A percentile compares a stretch with the other conserved stretches of the same genome.
Evolutionary conservation across 1,140 invertebrate species (phyloP).

Genomic region (Lutraria rhynchaena): DNA sequence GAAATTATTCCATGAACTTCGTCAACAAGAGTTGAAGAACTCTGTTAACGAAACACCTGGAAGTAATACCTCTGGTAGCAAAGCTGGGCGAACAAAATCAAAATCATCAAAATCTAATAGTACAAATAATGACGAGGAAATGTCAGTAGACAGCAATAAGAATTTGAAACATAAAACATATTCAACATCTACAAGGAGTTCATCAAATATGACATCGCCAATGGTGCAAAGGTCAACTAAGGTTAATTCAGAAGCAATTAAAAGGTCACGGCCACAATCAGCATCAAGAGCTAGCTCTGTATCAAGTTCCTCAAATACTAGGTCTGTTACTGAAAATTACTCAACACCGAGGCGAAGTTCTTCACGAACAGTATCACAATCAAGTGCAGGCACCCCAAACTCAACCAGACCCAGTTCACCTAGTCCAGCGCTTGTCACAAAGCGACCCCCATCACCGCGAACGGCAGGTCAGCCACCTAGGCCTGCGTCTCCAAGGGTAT

Average conservation of each 20-base stretch:
- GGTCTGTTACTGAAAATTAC: not conserved
- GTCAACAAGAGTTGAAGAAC: constrained; percentile 74
- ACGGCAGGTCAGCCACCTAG: constrained; percentile 4
- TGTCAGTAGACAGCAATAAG: constrained; percentile 63
- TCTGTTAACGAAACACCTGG: constrained; percentile 74
- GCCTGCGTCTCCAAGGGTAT: constrained; percentile 21
- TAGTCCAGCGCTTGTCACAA: not conserved
- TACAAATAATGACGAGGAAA: constrained; percentile 55
- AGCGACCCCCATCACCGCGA: constrained; percentile 34
- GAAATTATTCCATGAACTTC: constrained; percentile 73
- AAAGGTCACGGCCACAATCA: not conserved
- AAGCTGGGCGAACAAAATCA: constrained; percentile 30
- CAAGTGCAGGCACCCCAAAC: not conserved
- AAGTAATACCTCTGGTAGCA: constrained; percentile 8
- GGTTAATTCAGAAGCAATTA: not conserved
- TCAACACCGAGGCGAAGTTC: not conserved
- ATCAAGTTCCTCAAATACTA: constrained; percentile 1
- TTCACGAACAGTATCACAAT: not conserved
- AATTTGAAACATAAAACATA: constrained; percentile 61
- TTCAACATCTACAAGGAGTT: constrained; percentile 31
- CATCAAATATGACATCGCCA: constrained; percentile 42
- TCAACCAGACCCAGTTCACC: constrained; percentile 33
- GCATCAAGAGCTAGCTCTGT: constrained; percentile 37
- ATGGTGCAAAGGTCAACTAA: constrained; percentile 23
- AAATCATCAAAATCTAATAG: constrained; percentile 58